Percentiles rank a stretch among this genome's conserved stretches.
phyloP scores from a whole-genome alignment of 2,797 vertebrate genomes.

The Rhinatrema bivittatum region DNA sequence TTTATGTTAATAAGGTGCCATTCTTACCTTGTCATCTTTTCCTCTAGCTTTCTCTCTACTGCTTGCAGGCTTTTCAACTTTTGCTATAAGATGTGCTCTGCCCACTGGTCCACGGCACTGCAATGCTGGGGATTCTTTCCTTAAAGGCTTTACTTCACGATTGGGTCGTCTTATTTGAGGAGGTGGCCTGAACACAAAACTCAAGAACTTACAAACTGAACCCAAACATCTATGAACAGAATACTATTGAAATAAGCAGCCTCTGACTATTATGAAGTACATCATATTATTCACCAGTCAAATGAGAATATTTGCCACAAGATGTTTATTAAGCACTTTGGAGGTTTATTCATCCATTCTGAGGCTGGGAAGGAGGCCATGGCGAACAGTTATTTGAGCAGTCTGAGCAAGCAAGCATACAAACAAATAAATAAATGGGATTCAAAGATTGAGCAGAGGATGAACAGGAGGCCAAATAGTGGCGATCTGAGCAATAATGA shows the following conservation, averaged over 20 bases:
- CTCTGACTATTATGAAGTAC: neutral
- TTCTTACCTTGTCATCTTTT: constrained; percentile 81
- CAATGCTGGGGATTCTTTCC: constrained; percentile 74
- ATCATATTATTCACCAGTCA: too few relatives aligned
- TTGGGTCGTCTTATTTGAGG: constrained; percentile 72
- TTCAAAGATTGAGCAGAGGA: too few relatives aligned
- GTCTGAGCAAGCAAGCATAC: too few relatives aligned
- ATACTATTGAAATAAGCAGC: constrained; percentile 3
- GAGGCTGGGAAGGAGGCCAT: too few relatives aligned
- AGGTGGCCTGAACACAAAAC: constrained; percentile 64
- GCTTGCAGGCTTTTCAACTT: constrained; percentile 63
- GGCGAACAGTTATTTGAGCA: too few relatives aligned
- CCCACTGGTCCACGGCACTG: constrained; percentile 68
- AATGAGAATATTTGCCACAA: too few relatives aligned
- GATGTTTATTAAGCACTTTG: too few relatives aligned
- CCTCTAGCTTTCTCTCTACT: constrained; percentile 65
- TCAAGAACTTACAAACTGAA: neutral
- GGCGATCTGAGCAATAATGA: too few relatives aligned
- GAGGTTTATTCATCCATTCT: too few relatives aligned
- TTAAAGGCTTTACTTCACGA: constrained; percentile 67
- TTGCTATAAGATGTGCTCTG: constrained; percentile 64
- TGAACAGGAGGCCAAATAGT: too few relatives aligned
- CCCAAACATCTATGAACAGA: neutral
- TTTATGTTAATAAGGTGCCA: too few relatives aligned
- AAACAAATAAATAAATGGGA: too few relatives aligned